Base-by-base conservation (phyloP, 2,797 vertebrate species). In the Chelmon rostratus region DNA sequence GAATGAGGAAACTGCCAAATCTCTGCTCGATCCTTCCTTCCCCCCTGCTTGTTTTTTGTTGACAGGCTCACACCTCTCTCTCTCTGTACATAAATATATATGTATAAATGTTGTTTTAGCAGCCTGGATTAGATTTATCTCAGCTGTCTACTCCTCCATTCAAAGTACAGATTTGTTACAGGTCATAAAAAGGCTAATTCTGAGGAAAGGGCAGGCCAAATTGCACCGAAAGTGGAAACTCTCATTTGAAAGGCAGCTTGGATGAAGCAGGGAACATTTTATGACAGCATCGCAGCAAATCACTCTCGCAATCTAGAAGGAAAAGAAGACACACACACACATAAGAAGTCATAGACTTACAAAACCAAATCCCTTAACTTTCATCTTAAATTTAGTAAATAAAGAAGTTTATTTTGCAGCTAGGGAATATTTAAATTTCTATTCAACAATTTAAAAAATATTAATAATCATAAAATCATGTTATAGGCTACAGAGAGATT, bases 1-100 rank as follows among this genome's bases (percentile, higher is more conserved):
- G 68, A 78, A 73, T 1, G 40, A 58, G 73, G 61, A 82, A 89
- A 83, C 38, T 23, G 68, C 66, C 71, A 81, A 84, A 86, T 80
- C 54, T 82, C 54, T 47, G 33, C 28, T 56, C 61, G 68, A 79
- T 83, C 74, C 54, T 85, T 64, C 31, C 52, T 71, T 61, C 47
- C 64, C 65, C n/a, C 6, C 54, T 70, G 42, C 23, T 73, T 65
- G 63, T 69, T 37, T 65, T 74, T 61, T 21, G 42, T 59, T 71
- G 56, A 71, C 8, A 10, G 65, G 38, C 33, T 78, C 46, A 80
- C 58, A 19, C 35, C 11, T 71, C n/a, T 38, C 7, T 47, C 11
- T 46, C 8, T 40, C 4, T 28, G 0, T 52, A 2, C 2, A n/a
- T n/a, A n/a, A n/a, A 8, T 8, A 16, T 16, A 13, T 37, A 28